These are phyloP conservation scores for Rhamphomyia laevipes DNA, from an alignment of 2,888 invertebrate species.

Conservation along the genomic window DNA sequence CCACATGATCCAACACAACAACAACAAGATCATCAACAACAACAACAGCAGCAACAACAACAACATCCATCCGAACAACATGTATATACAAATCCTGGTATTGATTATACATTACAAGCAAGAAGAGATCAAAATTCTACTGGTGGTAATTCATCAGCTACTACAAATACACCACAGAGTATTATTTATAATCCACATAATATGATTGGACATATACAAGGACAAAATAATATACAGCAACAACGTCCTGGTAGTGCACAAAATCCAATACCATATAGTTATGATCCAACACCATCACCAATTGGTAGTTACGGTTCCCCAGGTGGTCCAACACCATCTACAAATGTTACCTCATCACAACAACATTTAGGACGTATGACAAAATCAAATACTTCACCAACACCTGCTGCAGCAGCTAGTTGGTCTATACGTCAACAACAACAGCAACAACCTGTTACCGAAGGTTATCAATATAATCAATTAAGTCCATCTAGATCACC, in stretches of 20 bases:
- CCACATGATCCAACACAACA: not conserved
- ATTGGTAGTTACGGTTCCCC: conserved; percentile 42
- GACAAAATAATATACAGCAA: conserved; percentile 39
- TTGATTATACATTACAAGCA: conserved; percentile 63
- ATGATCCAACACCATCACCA: conserved; percentile 64
- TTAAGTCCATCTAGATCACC: conserved; percentile 75
- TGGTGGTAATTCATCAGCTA: conserved; percentile 14
- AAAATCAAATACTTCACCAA: conserved; percentile 57
- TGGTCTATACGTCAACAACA: conserved; percentile 27
- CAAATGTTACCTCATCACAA: conserved; percentile 38
- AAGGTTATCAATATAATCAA: conserved; percentile 56
- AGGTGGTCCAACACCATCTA: conserved; percentile 47
- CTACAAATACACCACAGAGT: conserved; percentile 22
- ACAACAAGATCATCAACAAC: not conserved
- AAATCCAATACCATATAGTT: conserved; percentile 53
- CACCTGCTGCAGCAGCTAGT: conserved; percentile 43
- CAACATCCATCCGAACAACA: conserved; percentile 31
- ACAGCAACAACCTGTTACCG: conserved; percentile 50
- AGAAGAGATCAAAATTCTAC: conserved; percentile 36
- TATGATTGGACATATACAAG: conserved; percentile 22
- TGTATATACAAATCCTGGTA: conserved; percentile 42
- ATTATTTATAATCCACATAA: conserved; percentile 27
- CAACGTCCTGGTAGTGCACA: conserved; percentile 57
- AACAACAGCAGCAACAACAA: not conserved
- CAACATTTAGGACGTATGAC: conserved; percentile 47